Conservation (phyloP, 2,888 invertebrate genomes). For the Diabrotica balteata region DNA sequence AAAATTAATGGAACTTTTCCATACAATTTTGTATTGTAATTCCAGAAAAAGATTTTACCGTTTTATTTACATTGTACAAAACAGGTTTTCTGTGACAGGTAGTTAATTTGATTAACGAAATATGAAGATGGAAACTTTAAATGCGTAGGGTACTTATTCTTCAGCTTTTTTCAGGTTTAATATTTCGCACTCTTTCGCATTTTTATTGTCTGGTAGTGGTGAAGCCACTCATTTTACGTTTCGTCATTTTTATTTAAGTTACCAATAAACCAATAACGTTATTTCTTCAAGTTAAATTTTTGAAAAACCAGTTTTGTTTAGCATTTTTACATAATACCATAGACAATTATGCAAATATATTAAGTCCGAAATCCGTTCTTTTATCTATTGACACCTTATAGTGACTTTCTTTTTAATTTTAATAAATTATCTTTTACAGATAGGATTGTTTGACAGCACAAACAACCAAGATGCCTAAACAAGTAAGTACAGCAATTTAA, state of each 20-base stretch:
- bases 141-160: neutral
- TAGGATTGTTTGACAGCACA: slow-evolving; percentile 10
- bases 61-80: slow-evolving; percentile 21
- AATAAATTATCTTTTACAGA: slow-evolving; percentile 10
- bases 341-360: too few species aligned
- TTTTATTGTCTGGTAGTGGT: neutral
- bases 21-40: slow-evolving; percentile 18
- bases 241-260: neutral
- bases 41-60: slow-evolving; percentile 20
- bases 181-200: neutral
- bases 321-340: neutral
- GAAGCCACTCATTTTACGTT: neutral
- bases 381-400: too few species aligned
- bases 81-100: slow-evolving; percentile 16
- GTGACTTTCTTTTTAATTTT: too few species aligned
- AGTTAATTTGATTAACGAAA: slow-evolving; percentile 16
- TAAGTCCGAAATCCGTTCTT: too few species aligned
- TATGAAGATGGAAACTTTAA: neutral
- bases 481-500: slow-evolving; percentile 45
- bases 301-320: slow-evolving; percentile 2
- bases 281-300: neutral
- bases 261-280: neutral
- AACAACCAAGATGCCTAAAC: slow-evolving; percentile 51
- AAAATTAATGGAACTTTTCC: slow-evolving; percentile 22
- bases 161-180: neutral